Base-by-base conservation (phyloP, 2,113 vertebrate genomes). In the Phainopepla nitens region DNA sequence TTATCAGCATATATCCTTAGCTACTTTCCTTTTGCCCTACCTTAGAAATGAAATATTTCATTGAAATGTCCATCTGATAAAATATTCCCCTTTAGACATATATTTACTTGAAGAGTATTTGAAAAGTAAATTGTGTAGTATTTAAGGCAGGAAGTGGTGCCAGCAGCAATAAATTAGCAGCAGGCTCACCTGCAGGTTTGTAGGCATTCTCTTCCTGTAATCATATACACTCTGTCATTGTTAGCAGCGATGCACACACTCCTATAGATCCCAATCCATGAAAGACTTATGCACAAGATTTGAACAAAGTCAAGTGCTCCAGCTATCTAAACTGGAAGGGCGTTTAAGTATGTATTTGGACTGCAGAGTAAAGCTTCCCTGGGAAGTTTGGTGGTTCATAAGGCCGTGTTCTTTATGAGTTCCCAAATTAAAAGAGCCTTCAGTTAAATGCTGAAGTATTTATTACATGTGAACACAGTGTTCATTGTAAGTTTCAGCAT, bases 21-120 rank as follows among this genome's bases (percentile, higher is more conserved):
- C 94, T 95, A 93, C 53, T 96, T 97, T 96, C 81, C 68, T 72
- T 94, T 96, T 13, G 7, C 94, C 72, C 69, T 69, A 78, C 70
- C 60, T 97, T 94, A 96, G 92, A 96, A 97, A 96, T 96, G 97
- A 97, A 94, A 82, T 88, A 96, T 95, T 97, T 96, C 78, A 87
- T 76, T 96, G 89, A 90, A 70, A 95, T 94, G 83, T 85, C 93
- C 93, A 95, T 94, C 91, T 80, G 82, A 97, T 96, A 96, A 98
- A 97, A 94, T 97, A 96, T 95, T 96, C 89, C 45, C 65, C 70
- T 82, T 82, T 64, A 97, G 93, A 92, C 42, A 93, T 93, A 79
- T 96, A 97, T 97, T 97, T 97, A 96, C 70, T 93, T 12, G 20
- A 93, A 83, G 57, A 93, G 54, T 92, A 79, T 97, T 97, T 96